Base-by-base conservation (phyloP, 1,140 invertebrate species). In the Drosophila pallidifrons region DNA sequence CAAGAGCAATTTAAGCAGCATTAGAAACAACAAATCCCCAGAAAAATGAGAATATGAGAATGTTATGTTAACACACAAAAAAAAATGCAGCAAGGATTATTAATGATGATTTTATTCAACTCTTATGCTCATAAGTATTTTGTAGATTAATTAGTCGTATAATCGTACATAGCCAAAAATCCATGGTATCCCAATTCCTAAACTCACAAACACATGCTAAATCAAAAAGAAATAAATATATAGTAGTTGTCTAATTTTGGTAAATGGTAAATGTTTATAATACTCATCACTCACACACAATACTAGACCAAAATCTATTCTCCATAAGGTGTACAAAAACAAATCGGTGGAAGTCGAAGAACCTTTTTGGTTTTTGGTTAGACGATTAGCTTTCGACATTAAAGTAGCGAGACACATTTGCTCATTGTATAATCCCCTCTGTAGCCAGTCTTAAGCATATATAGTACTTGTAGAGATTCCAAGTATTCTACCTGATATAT, bases 281-380 rank as follows among this genome's bases (percentile, higher is more conserved):
- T 51, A 35, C 30, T 55, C 52, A 13, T n/a, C 35, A 54, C 5
- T 13, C 10, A n/a, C 11, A 63, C 28, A 38, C 38, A 41, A 76
- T 52, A 52, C 20, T 76, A 59, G 83, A 87, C 83, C 83, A 87
- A 86, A 25, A 69, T 80, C 70, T 80, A 71, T 81, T 69, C 67
- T 88, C 55, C 73, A 68, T 77, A 80, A 83, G 59, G 54, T 87
- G 80, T 88, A 88, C 66, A 82, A 80, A 58, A 60, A 88, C 66
- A 82, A 80, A 58, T 64, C 38, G 25, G 10, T 11, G 30, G 13
- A 25, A 35, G 30, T 69, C 20, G 45, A 58, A 7, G 7, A 49
- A 45, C 41, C 32, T 73, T 72, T 54, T 28, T 46, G 11, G 16
- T 28, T 51, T 25, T 43, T 16, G 30, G 10, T 55, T 55, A 16